Percentiles rank a stretch among this genome's conserved stretches.
Evolutionary conservation across 2,113 vertebrate species (phyloP).

Genomic region (Micromys minutus): DNA sequence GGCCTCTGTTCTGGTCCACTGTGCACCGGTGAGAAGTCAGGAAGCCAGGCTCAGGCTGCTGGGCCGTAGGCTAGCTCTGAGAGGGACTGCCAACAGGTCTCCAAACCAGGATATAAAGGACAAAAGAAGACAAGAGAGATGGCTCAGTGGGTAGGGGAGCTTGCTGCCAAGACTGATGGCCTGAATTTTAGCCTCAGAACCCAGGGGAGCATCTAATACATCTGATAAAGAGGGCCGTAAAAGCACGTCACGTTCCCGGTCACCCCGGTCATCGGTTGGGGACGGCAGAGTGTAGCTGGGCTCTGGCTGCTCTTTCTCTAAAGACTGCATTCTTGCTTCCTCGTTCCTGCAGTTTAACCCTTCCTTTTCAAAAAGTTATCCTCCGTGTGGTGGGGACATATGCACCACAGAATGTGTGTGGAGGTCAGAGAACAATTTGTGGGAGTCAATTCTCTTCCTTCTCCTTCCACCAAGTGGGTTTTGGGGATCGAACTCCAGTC

Average conservation of each 20-base stretch:
- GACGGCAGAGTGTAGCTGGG: neutral
- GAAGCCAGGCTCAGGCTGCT: neutral
- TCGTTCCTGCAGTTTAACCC: neutral
- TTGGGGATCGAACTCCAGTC: neutral
- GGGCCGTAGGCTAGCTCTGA: neutral
- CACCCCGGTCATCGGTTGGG: neutral
- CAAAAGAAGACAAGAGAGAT: neutral
- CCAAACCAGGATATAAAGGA: neutral
- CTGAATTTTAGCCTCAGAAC: neutral
- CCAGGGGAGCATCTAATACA: neutral
- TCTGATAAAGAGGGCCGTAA: neutral
- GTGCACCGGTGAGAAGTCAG: neutral
- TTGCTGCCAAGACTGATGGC: no score
- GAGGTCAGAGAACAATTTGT: neutral
- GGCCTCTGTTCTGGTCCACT: neutral
- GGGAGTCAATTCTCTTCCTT: neutral
- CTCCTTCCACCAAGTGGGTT: neutral
- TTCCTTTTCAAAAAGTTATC: neutral
- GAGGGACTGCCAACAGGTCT: neutral
- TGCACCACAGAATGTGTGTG: neutral
- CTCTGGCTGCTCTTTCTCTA: neutral
- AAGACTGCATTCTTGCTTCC: neutral
- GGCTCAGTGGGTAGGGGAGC: neutral
- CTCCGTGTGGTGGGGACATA: neutral
- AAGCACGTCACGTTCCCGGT: neutral